Base-by-base conservation (phyloP, 2,797 vertebrate species). In the Hyperoplus immaculatus region DNA sequence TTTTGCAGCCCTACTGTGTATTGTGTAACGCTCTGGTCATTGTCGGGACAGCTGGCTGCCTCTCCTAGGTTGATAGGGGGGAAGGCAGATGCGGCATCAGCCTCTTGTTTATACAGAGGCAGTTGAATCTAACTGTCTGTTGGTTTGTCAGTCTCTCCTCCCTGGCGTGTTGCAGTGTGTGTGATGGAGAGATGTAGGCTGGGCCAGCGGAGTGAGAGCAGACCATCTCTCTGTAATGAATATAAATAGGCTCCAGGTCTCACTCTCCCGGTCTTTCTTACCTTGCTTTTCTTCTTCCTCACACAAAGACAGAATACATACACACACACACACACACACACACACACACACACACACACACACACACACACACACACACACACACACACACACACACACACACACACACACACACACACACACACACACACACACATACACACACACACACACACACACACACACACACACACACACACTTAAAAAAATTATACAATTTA, bases 151-250 rank as follows among this genome's bases (percentile, higher is more conserved):
- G 89, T 82, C 86, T 78, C 68, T 77, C 75, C 64, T 78, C 77
- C 76, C 78, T 49, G 75, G 82, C 12, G 55, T 88, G 87, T 81
- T 57, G 89, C 80, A 88, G 47, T 86, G 85, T 86, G 91, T 82
- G 85, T 80, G 75, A 87, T 80, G 80, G 80, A 82, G 85, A 85
- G 83, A 90, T 41, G 74, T 82, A 76, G 77, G 82, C 79, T 72
- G 80, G 88, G 88, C 89, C 82, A 85, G 87, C 87, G 79, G 89
- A 89, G 87, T 90, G 87, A 87, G 88, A 90, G 90, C 80, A 88
- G 82, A 89, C 85, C 75, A 91, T 90, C 91, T 88, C 78, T 66
- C 85, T 85, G 83, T 93, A 92, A 93, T 93, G 92, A 93, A 93
- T 94, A 93, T 91, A 92, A 92, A 94, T 93, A 86, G 80, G 79